Evolutionary conservation across 2,888 invertebrate genomes (phyloP).

Genomic region (Cancer borealis): DNA sequence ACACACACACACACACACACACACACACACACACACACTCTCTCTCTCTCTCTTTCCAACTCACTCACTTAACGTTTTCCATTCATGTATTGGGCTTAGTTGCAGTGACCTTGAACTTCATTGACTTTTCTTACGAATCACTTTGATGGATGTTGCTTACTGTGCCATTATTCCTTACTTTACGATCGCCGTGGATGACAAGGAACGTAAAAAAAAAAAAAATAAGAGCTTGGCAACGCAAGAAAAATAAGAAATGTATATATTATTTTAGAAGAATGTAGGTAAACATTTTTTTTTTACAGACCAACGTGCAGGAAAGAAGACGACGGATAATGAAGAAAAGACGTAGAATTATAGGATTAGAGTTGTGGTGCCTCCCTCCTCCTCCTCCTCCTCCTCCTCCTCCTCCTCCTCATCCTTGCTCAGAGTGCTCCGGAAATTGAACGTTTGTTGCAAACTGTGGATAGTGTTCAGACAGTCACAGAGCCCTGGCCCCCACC

Average conservation of each 20-base stretch:
- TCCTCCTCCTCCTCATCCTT: slow-evolving; percentile 22
- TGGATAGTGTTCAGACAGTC: slow-evolving; percentile 12
- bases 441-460: slow-evolving; percentile 38
- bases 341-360: slow-evolving; percentile 3
- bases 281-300: neutral
- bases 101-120: neutral
- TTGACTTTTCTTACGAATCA: neutral
- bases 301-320: neutral
- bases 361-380: neutral
- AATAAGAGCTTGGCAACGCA: neutral
- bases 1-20: too few species aligned
- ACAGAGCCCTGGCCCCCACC: neutral
- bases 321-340: neutral
- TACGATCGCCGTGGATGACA: neutral
- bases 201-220: neutral
- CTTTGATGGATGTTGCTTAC: neutral
- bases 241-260: neutral
- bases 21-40: neutral
- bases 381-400: slow-evolving; percentile 38
- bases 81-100: neutral
- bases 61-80: neutral
- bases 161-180: neutral
- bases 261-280: neutral
- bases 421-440: slow-evolving; percentile 36
- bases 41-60: neutral